A percentile compares a stretch with the other conserved stretches of the same genome.
These are phyloP conservation scores for Orycteropus afer DNA, from an alignment of 2,113 vertebrate genomes.

Conservation along the genomic window DNA sequence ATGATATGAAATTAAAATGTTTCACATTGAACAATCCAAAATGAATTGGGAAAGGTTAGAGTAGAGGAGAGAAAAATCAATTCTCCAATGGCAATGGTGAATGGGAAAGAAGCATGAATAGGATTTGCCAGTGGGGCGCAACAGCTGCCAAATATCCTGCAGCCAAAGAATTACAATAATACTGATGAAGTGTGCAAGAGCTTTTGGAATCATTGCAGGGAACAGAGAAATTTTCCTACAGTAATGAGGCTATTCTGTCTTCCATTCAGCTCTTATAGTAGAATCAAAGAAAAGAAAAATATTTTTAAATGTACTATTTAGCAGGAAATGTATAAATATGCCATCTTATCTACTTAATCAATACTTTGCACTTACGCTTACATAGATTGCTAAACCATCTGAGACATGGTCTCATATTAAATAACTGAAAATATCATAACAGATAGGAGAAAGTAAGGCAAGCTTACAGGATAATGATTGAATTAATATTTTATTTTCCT, in stretches of 20 bases:
- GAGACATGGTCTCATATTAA: conserved; percentile 60
- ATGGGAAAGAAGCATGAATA: conserved; percentile 94
- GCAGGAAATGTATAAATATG: conserved; percentile 81
- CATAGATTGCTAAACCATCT: conserved; percentile 66
- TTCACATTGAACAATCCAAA: conserved; percentile 97
- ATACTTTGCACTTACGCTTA: conserved; percentile 64
- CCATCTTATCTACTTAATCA: conserved; percentile 78
- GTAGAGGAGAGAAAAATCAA: conserved; percentile 96
- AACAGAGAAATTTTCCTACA: conserved; percentile 90
- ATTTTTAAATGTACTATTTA: conserved; percentile 77
- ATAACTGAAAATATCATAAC: conserved; percentile 70
- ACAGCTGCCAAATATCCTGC: conserved; percentile 98
- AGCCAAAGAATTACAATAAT: conserved; percentile 98
- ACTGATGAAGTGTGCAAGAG: conserved; percentile 94
- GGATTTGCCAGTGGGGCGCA: conserved; percentile 97
- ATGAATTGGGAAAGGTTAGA: conserved; percentile 94
- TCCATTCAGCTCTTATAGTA: conserved; percentile 82
- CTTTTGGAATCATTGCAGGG: conserved; percentile 93
- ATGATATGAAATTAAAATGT: conserved; percentile 99
- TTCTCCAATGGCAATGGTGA: conserved; percentile 94
- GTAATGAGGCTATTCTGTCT: conserved; percentile 90
- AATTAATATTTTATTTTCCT: conserved; percentile 40
- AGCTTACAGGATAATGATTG: conserved; percentile 20
- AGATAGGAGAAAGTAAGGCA: conserved; percentile 73
- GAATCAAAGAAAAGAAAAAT: conserved; percentile 82